These are phyloP conservation scores for Acanthisitta chloris DNA, from an alignment of 2,113 vertebrate species.

Conservation along the genomic window DNA sequence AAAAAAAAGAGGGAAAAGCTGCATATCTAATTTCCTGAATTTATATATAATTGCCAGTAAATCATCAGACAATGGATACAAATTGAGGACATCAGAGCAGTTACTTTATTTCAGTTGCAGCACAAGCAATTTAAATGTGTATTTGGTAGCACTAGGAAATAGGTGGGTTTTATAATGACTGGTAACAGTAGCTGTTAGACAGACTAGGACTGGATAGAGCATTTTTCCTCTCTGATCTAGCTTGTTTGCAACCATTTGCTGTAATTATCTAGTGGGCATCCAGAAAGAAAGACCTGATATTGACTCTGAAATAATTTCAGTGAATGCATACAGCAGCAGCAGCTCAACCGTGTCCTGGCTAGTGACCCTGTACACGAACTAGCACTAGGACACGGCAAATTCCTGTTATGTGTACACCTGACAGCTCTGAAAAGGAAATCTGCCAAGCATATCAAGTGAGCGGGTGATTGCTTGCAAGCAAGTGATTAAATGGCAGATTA, in stretches of 20 bases:
- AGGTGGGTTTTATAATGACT: background rate
- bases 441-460: background rate
- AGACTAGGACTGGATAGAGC: background rate
- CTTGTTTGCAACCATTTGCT: background rate
- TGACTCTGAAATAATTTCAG: background rate
- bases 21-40: background rate
- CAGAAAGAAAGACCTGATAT: background rate
- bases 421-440: background rate
- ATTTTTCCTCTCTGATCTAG: background rate
- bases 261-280: background rate
- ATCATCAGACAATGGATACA: background rate
- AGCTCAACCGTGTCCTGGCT: background rate
- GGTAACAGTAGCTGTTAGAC: background rate
- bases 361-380: background rate
- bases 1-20: background rate
- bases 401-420: background rate
- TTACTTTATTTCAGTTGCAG: background rate
- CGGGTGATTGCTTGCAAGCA: background rate
- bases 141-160: background rate
- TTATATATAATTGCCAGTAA: background rate
- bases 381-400: background rate
- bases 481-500: constrained; percentile 15
- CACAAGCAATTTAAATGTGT: background rate
- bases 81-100: background rate
- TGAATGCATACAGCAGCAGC: background rate